Evolutionary conservation across 2,888 invertebrate genomes (phyloP).

Genomic region (Boloria euphrosyne): DNA sequence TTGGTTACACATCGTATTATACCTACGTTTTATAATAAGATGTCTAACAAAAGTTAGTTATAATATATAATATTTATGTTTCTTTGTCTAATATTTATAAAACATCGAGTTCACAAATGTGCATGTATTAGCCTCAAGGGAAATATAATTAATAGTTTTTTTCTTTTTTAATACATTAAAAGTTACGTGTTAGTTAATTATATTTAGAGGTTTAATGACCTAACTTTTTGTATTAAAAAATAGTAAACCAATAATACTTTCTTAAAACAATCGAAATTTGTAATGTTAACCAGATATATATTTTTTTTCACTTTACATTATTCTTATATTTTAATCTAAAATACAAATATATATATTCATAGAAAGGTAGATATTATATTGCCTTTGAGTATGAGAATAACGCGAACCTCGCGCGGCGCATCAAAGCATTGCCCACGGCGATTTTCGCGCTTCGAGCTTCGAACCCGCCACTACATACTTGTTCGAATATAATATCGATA

Average conservation of each 20-base stretch:
- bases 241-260: too few species aligned
- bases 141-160: too few species aligned
- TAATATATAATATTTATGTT: neutral
- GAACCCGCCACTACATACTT: slow-evolving; percentile 21
- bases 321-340: neutral
- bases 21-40: neutral
- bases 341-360: slow-evolving; percentile 1
- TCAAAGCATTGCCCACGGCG: slow-evolving; percentile 40
- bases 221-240: too few species aligned
- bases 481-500: slow-evolving; percentile 24
- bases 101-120: too few species aligned
- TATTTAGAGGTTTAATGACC: too few species aligned
- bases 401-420: slow-evolving; percentile 29
- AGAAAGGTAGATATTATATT: slow-evolving; percentile 7
- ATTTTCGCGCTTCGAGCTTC: slow-evolving; percentile 38
- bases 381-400: slow-evolving; percentile 18
- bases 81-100: neutral
- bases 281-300: too few species aligned
- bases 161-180: too few species aligned
- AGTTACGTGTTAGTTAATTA: too few species aligned
- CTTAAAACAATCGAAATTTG: too few species aligned
- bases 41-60: neutral
- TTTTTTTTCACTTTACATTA: too few species aligned
- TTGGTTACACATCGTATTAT: neutral
- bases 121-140: too few species aligned